Evolutionary conservation across 2,888 invertebrate species (phyloP).

Genomic region (Opisthograptis luteolata): DNA sequence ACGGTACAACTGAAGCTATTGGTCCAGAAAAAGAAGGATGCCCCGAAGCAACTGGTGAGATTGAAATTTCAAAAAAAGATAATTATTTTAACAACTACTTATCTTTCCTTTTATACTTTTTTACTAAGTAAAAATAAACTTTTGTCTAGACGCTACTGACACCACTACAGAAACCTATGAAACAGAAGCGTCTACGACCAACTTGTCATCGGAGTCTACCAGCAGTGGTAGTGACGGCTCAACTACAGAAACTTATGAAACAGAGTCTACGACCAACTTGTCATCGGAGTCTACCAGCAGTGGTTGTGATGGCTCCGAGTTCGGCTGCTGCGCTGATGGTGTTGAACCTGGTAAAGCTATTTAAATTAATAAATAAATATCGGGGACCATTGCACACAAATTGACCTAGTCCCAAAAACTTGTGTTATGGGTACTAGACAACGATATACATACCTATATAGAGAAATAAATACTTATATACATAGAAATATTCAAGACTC

Average conservation of each 20-base stretch:
- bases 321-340: slow-evolving; percentile 92
- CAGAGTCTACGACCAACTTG: slow-evolving; percentile 18
- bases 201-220: slow-evolving; percentile 30
- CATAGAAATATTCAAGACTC: no score
- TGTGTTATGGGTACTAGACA: no score
- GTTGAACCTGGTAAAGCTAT: slow-evolving; percentile 81
- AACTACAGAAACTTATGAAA: neutral
- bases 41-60: slow-evolving; percentile 61
- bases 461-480: no score
- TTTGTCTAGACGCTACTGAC: no score
- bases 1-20: slow-evolving; percentile 86
- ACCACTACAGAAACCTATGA: neutral
- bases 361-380: neutral
- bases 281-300: slow-evolving; percentile 39
- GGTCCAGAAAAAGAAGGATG: slow-evolving; percentile 85
- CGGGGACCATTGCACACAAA: no score
- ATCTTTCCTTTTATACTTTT: neutral
- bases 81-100: neutral
- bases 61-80: neutral
- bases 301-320: slow-evolving; percentile 81
- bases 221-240: slow-evolving; percentile 75
- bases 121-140: no score
- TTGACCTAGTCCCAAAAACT: no score
- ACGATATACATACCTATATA: no score
- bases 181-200: slow-evolving; percentile 17